phyloP scores from a whole-genome alignment of 1,140 invertebrate genomes.

The Drosophila tani region DNA sequence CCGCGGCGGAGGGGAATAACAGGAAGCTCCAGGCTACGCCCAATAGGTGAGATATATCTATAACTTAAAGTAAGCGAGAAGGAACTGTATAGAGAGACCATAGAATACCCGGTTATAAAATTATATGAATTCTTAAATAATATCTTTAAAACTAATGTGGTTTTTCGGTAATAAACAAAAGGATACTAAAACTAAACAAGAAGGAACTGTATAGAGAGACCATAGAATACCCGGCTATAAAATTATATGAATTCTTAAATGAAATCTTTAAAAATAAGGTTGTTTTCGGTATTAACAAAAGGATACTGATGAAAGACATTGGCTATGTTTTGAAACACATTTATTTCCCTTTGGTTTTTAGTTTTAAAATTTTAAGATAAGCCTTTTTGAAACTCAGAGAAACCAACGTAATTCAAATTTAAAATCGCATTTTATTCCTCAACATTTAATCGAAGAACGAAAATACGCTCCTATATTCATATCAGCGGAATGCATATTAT shows the following conservation, averaged over 20 bases:
- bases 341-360: too few relatives aligned
- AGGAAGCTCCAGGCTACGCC: conserved; percentile 48
- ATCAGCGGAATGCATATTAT: conserved; percentile 15
- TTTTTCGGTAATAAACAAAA: too few relatives aligned
- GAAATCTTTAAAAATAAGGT: too few relatives aligned
- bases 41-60: conserved; percentile 48
- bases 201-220: not conserved
- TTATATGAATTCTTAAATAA: not conserved
- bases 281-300: too few relatives aligned
- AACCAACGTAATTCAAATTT: not conserved
- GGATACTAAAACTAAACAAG: not conserved
- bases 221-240: not conserved
- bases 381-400: not conserved
- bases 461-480: not conserved
- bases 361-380: too few relatives aligned
- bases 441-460: not conserved
- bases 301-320: too few relatives aligned
- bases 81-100: not conserved
- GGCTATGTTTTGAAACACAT: too few relatives aligned
- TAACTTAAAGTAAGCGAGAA: not conserved
- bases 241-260: not conserved
- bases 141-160: too few relatives aligned
- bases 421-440: not conserved
- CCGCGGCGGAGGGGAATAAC: conserved; percentile 40
- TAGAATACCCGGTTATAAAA: not conserved